phyloP scores from a whole-genome alignment of 1,140 invertebrate species.

The Apis dorsata region DNA sequence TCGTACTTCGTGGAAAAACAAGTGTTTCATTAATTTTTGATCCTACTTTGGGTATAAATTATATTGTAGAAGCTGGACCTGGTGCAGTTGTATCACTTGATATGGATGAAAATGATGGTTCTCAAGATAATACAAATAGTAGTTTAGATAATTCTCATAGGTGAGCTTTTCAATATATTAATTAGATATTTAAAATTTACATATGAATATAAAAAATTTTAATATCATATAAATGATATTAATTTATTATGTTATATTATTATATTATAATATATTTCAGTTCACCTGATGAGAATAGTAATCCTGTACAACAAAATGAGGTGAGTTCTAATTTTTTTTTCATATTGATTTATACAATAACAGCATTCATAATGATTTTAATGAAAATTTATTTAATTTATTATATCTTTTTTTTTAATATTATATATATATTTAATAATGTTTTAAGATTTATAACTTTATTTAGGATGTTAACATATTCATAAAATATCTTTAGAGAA shows the following conservation, averaged over 20 bases:
- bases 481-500: no score
- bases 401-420: background rate
- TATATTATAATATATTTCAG: conserved; percentile 55
- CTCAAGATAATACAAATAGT: conserved; percentile 46
- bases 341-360: background rate
- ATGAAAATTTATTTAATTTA: background rate
- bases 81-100: conserved; percentile 25
- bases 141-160: conserved; percentile 56
- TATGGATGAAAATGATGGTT: conserved; percentile 41
- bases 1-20: conserved; percentile 83
- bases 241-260: conserved; percentile 9
- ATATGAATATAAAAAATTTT: background rate
- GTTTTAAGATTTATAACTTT: no score
- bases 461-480: no score
- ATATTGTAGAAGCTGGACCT: conserved; percentile 84
- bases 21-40: conserved; percentile 86
- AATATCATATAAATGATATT: no score
- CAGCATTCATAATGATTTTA: background rate
- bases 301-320: conserved; percentile 67
- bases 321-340: conserved; percentile 48
- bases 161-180: conserved; percentile 47
- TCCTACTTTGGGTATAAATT: conserved; percentile 86
- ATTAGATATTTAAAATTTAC: background rate
- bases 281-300: conserved; percentile 72
- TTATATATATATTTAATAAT: no score